A percentile compares a stretch with the other conserved stretches of the same genome.
Evolutionary conservation across 2,888 invertebrate genomes (phyloP).

Genomic region (Cremastinae sp.): DNA sequence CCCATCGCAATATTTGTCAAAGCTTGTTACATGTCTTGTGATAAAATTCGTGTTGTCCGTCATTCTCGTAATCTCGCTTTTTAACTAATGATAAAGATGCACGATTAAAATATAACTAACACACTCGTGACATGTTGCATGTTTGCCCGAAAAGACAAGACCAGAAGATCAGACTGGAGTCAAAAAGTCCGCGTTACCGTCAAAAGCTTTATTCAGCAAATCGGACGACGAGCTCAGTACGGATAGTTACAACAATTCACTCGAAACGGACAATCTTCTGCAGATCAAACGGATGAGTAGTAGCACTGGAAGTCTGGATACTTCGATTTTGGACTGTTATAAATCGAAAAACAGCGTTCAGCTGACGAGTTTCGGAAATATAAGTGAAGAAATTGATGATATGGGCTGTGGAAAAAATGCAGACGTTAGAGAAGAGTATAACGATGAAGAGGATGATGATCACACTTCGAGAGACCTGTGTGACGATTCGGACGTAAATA

Average conservation of each 20-base stretch:
- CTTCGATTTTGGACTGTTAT: conserved; percentile 63
- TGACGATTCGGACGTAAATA: conserved; percentile 35
- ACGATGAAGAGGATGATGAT: conserved; percentile 3
- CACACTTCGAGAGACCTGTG: conserved; percentile 29
- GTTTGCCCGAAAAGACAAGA: conserved; percentile 68
- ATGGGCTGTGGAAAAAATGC: conserved; percentile 33
- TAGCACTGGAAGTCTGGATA: conserved; percentile 75
- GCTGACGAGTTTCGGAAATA: conserved; percentile 68
- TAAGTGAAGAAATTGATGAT: conserved; percentile 60
- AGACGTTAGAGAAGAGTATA: conserved; percentile 9
- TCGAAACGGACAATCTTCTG: conserved; percentile 71
- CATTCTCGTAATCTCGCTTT: neutral
- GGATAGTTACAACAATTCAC: conserved; percentile 69
- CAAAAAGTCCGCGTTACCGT: conserved; percentile 70
- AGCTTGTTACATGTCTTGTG: neutral
- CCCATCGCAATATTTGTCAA: neutral
- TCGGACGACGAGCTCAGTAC: conserved; percentile 78
- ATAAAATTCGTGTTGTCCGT: neutral
- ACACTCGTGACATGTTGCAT: conserved; percentile 49
- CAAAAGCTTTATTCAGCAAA: conserved; percentile 74
- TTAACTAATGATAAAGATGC: neutral
- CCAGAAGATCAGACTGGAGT: conserved; percentile 48
- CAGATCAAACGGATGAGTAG: conserved; percentile 75
- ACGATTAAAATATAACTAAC: conserved; percentile 45
- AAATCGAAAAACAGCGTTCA: conserved; percentile 67